Evolutionary conservation across 2,797 vertebrate species (phyloP).

Genomic region (Syndactyla subalaris): DNA sequence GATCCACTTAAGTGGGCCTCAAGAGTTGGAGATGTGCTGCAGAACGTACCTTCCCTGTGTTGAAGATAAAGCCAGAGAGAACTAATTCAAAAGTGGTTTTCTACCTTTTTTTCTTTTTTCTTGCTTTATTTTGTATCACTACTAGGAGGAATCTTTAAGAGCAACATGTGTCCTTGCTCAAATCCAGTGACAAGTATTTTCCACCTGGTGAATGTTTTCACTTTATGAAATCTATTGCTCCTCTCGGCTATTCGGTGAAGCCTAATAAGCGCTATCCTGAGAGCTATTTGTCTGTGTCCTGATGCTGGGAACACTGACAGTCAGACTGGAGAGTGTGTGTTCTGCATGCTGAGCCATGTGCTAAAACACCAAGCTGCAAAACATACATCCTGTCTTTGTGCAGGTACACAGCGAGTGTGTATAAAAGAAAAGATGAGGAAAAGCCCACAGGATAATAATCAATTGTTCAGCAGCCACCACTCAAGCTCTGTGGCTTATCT

Average conservation of each 20-base stretch:
- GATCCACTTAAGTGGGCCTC: neutral
- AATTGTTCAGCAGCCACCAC: neutral
- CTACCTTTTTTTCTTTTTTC: neutral
- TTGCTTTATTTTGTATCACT: neutral
- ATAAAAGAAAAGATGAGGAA: neutral
- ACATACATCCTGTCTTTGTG: neutral
- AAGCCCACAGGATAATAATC: neutral
- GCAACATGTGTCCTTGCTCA: neutral
- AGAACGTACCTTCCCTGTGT: neutral
- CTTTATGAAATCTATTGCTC: neutral
- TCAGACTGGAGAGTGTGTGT: neutral
- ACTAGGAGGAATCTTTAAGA: neutral
- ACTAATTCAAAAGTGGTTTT: neutral
- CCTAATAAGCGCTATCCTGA: conserved; percentile 19
- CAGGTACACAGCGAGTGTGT: neutral
- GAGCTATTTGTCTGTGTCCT: neutral
- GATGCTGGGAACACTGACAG: neutral
- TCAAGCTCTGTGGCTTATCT: neutral
- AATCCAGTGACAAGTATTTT: neutral
- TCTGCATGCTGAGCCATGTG: conserved; percentile 3
- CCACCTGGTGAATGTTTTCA: conserved; percentile 5
- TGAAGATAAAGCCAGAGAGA: neutral
- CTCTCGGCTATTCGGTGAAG: neutral
- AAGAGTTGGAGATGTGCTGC: neutral
- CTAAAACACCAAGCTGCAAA: neutral